Evolutionary conservation across 2,797 vertebrate species (phyloP).

Genomic region (Chaetodon trifasciatus): DNA sequence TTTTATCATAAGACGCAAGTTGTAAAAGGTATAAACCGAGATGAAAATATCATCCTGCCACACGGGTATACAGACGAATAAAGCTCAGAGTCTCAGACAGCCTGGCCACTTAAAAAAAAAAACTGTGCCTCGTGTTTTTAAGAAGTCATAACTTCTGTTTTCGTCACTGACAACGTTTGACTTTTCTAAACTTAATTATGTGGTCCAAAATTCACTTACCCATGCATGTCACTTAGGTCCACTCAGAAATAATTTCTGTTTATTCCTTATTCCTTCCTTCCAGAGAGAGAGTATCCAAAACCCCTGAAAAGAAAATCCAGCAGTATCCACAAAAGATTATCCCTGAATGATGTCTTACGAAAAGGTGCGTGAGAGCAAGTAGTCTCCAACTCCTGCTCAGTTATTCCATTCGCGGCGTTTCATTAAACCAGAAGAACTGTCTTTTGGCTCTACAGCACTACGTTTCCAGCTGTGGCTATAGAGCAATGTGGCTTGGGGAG

Average conservation of each 20-base stretch:
- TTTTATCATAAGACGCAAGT: slow-evolving; percentile 60
- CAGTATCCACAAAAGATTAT: slow-evolving; percentile 77
- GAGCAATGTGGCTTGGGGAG: slow-evolving; percentile 70
- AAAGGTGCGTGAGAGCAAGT: slow-evolving; percentile 62
- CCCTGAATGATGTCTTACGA: slow-evolving; percentile 63
- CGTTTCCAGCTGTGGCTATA: slow-evolving; percentile 78
- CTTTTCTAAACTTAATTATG: not conserved
- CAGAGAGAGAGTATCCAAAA: slow-evolving; percentile 70
- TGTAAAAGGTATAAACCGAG: slow-evolving; percentile 37
- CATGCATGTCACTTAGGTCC: slow-evolving; percentile 74
- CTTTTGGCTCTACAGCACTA: slow-evolving; percentile 62
- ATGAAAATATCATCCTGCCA: slow-evolving; percentile 17
- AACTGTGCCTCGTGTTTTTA: slow-evolving; percentile 42
- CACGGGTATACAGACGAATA: not conserved
- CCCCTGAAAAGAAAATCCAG: slow-evolving; percentile 71
- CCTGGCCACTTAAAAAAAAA: slow-evolving; percentile 36
- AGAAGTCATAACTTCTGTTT: slow-evolving; percentile 19
- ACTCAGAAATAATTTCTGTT: slow-evolving; percentile 63
- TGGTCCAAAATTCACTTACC: slow-evolving; percentile 71
- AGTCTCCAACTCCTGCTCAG: slow-evolving; percentile 59
- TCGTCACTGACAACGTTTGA: slow-evolving; percentile 1
- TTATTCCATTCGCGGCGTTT: slow-evolving; percentile 76
- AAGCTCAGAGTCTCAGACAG: slow-evolving; percentile 33
- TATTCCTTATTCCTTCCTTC: slow-evolving; percentile 77
- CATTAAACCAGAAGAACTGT: slow-evolving; percentile 59